phyloP scores from a whole-genome alignment of 2,888 invertebrate genomes.

The Strigamia crassipes region DNA sequence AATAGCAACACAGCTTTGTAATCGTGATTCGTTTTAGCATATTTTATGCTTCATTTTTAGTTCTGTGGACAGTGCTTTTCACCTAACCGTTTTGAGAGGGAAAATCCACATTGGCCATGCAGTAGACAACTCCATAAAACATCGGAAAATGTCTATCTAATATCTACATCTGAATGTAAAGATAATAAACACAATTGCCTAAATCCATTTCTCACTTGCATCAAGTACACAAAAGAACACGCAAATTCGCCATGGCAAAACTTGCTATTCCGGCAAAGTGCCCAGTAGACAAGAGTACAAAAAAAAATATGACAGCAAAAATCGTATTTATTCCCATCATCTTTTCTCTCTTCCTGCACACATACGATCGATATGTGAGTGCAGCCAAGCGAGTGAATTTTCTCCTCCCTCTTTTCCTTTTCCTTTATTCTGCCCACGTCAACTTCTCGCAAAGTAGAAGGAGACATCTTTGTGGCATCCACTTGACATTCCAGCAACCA shows the following conservation, averaged over 20 bases:
- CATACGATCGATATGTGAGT: constrained; percentile 42
- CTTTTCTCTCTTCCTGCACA: constrained; percentile 42
- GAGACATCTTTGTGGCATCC: constrained; percentile 36
- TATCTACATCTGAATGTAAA: background rate
- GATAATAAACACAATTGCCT: background rate
- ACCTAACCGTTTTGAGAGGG: too few species aligned
- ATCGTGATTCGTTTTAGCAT: too few species aligned
- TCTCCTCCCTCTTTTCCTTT: constrained; percentile 20
- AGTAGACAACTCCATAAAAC: too few species aligned
- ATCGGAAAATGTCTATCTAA: too few species aligned
- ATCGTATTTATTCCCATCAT: constrained; percentile 42
- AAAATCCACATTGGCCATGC: too few species aligned
- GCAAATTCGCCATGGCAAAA: constrained; percentile 13
- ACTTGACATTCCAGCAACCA: constrained; percentile 36
- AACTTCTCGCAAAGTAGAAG: constrained; percentile 13
- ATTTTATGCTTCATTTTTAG: too few species aligned
- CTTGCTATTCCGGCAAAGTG: constrained; percentile 15
- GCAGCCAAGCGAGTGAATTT: constrained; percentile 38
- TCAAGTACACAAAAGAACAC: background rate
- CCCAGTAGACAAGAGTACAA: background rate
- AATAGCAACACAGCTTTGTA: too few species aligned
- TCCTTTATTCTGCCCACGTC: constrained; percentile 35
- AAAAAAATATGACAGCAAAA: constrained; percentile 36
- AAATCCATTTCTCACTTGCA: background rate
- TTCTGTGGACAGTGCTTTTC: too few species aligned